Evolutionary conservation across 2,888 invertebrate species (phyloP).

Genomic region (Liopterus haemorrhoidalis): DNA sequence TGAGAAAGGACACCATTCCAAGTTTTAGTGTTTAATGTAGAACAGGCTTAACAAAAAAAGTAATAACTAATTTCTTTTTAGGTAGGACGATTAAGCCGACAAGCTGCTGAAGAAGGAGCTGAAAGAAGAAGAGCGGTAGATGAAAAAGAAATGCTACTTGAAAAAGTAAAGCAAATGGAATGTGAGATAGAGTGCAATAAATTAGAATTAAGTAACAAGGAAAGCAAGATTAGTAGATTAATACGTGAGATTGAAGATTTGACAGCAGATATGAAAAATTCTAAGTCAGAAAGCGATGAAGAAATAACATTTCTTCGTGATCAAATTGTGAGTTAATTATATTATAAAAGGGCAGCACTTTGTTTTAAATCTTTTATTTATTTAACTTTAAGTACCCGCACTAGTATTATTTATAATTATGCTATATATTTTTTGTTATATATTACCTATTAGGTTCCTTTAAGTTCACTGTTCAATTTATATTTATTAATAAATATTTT

Average conservation of each 20-base stretch:
- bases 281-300: slow-evolving; percentile 50
- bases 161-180: slow-evolving; percentile 58
- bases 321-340: slow-evolving; percentile 54
- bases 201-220: slow-evolving; percentile 61
- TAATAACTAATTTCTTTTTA: slow-evolving; percentile 41
- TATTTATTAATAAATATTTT: not conserved
- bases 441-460: not conserved
- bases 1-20: no score
- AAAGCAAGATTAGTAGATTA: slow-evolving; percentile 65
- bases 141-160: slow-evolving; percentile 60
- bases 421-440: slow-evolving; percentile 6
- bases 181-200: slow-evolving; percentile 61
- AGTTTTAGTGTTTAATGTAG: no score
- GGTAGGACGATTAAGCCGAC: slow-evolving; percentile 74
- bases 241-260: slow-evolving; percentile 69
- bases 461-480: not conserved
- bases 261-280: slow-evolving; percentile 56
- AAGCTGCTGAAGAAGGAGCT: slow-evolving; percentile 77
- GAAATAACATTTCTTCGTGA: slow-evolving; percentile 50
- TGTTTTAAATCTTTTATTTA: slow-evolving; percentile 8
- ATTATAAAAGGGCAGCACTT: no score
- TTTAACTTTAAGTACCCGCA: slow-evolving; percentile 7
- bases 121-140: slow-evolving; percentile 69
- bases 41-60: no score
- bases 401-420: slow-evolving; percentile 5